Base-by-base conservation (phyloP, 2,888 invertebrate genomes). In the Thera obeliscata region DNA sequence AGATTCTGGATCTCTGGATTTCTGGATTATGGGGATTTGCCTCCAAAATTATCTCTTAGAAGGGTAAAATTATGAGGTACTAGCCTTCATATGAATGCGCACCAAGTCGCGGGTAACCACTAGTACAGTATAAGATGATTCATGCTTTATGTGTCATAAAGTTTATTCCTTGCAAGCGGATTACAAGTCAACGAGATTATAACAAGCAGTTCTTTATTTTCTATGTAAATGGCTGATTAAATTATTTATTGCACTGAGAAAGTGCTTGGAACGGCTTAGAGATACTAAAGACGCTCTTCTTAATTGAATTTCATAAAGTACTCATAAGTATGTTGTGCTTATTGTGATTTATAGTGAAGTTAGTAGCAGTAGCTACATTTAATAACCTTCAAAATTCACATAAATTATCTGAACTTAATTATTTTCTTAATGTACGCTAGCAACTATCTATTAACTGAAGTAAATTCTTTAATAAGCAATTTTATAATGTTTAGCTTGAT, bases 181-280 rank as follows among this genome's bases (percentile, higher is more conserved):
- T 61, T 61, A 56, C 12, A 9, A 52, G 33, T 33, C 7, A 52
- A 12, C 49, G n/a, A 48, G 55, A 60, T 49, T 60, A 63, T 56
- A 38, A 59, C 54, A 55, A 38, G 33, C 61, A 33, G 59, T 67
- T 61, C 55, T 62, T 67, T 62, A 55, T 55, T 35, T 56, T 59
- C 41, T 49, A 54, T 36, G 38, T 4, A 48, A 22, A 66, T 56
- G 38, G 35, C 12, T 43, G 50, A 56, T 36, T 33, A 43, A 56
- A 56, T 59, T 56, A 60, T 56, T 60, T 61, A 61, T 6, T 56
- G 50, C 57, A 33, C 3, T 43, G 12, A n/a, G 52, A 22, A 57
- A 48, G 36, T 43, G n/a, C 36, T 35, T 36, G 9, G 12, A 33
- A 62, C 5, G 41, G 33, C 50, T 50, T 22, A 43, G 48, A n/a